Evolutionary conservation across 2,888 invertebrate genomes (phyloP), one percentile per base, ranked within the genome.

Genomic region (Liposcelis brunnea): DNA sequence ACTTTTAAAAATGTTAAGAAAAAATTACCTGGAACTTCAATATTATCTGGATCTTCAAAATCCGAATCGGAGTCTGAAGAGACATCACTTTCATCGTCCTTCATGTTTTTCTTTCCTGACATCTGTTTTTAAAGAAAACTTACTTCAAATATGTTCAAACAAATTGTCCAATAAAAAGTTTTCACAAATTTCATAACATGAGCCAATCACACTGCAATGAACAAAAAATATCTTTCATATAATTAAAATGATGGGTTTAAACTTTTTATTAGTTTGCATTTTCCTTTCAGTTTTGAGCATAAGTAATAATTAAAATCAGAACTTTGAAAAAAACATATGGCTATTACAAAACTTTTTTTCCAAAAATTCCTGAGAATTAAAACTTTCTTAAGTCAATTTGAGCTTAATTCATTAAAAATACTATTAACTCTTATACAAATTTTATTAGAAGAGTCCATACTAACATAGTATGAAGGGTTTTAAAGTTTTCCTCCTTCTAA

Each of bases 21-120:
- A 33, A 46, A 58, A 61, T 65, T 63, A 81, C 86, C 87, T 61
- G 87, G 87, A 37, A 89, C 86, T 73, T 86, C 84, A 65, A 86
- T 80, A 66, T 82, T 85, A 63, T 89, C 89, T 47, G 89, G 89
- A 70, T 89, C 89, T 55, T 84, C 86, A 61, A 85, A 85, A 55
- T 85, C 84, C 57, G 84, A 84, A 60, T 84, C 84, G 31, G 74
- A 74, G 37, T 71, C 74, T 34, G 72, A 72, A 50, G 71, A 67
- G 54, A 71, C 69, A 49, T 68, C 67, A 48, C 58, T 61, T 48
- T 60, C 58, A 48, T 64, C 65, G 50, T 65, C 64, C 31, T 46
- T 44, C 45, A 52, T 53, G 18, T 50, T 52, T n/a, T 44, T 44
- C 47, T 50, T 26, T 8, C 26, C 26, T 6, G 26, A 26, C 26